Conservation (phyloP, 1,140 invertebrate species). For the Manduca sexta region DNA sequence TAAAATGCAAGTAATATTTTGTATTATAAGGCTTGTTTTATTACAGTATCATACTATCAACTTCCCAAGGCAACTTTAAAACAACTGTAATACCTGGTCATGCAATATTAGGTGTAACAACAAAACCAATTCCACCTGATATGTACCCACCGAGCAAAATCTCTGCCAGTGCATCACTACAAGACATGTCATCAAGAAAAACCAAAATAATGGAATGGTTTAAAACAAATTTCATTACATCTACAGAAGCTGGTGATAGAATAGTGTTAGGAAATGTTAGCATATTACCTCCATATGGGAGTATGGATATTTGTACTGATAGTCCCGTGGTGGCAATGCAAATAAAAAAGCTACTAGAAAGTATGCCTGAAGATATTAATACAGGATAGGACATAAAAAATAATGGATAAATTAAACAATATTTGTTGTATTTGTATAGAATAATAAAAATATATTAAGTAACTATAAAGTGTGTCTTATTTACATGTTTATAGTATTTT, state of each 20-base stretch:
- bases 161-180: not conserved
- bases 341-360: constrained; percentile 47
- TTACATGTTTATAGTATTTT: too few species aligned
- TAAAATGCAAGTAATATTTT: not conserved
- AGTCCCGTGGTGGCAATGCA: constrained; percentile 49
- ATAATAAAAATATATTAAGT: too few species aligned
- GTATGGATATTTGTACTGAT: constrained; percentile 45
- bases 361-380: constrained; percentile 30
- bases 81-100: constrained; percentile 50
- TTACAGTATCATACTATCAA: constrained; percentile 47
- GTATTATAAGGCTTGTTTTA: constrained; percentile 5
- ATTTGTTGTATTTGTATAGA: too few species aligned
- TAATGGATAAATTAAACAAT: too few species aligned
- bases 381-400: too few species aligned
- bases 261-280: constrained; percentile 45
- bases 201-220: constrained; percentile 44
- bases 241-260: constrained; percentile 37
- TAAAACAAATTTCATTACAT: constrained; percentile 43
- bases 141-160: constrained; percentile 19
- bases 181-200: constrained; percentile 24
- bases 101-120: constrained; percentile 38
- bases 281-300: constrained; percentile 52
- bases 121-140: constrained; percentile 13
- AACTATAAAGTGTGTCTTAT: too few species aligned
- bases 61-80: constrained; percentile 27